These are phyloP conservation scores for Lytechinus variegatus DNA, from an alignment of 35 echinoderm and acorn worm genomes.

Conservation along the genomic window DNA sequence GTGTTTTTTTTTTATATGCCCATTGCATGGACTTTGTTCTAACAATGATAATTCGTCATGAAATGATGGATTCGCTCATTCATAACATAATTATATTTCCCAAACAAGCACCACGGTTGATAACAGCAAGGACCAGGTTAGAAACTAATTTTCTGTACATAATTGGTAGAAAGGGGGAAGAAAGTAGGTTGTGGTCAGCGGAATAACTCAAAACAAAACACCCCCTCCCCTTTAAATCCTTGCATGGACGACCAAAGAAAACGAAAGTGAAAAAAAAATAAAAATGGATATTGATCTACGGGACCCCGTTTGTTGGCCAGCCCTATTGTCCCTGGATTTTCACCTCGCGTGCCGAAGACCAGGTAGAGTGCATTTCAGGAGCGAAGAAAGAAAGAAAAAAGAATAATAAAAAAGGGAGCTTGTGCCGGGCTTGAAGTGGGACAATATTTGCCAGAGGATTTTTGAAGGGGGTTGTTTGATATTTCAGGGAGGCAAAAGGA, in stretches of 20 bases:
- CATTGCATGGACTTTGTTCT: too few relatives aligned
- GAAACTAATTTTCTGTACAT: too few relatives aligned
- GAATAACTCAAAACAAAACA: not conserved
- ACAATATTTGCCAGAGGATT: slow-evolving; percentile 32
- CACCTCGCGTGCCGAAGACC: not conserved
- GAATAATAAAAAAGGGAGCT: not conserved
- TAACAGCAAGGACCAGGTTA: too few relatives aligned
- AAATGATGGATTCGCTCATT: too few relatives aligned
- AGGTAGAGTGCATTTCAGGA: not conserved
- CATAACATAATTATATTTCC: too few relatives aligned
- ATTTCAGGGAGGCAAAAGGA: not conserved
- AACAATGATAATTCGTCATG: too few relatives aligned
- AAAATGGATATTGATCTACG: not conserved
- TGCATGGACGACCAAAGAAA: not conserved
- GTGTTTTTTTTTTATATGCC: too few relatives aligned
- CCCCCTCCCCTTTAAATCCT: not conserved
- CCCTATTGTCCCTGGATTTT: not conserved
- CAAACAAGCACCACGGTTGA: too few relatives aligned
- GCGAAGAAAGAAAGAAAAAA: not conserved
- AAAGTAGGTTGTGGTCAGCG: slow-evolving; percentile 18
- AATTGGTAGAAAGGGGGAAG: not conserved
- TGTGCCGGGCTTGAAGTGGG: not conserved
- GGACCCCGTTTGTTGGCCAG: not conserved
- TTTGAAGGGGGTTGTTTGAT: not conserved
- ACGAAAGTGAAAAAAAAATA: slow-evolving; percentile 9